phyloP scores from a whole-genome alignment of 2,888 invertebrate genomes.

The Cylindroiulus punctatus region DNA sequence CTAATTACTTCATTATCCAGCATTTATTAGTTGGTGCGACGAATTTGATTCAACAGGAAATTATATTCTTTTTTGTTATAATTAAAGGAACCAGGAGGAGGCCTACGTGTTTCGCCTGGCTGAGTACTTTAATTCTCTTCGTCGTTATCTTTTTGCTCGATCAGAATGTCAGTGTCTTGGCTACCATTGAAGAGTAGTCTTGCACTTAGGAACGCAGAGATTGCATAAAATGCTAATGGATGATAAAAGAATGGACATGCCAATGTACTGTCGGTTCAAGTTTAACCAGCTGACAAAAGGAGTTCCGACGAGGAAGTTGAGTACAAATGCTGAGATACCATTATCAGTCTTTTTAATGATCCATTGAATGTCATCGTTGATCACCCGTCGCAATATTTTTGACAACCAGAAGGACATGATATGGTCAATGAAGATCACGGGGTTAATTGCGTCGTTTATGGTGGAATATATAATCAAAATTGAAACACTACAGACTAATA shows the following conservation, averaged over 20 bases:
- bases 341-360: neutral
- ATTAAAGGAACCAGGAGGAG: neutral
- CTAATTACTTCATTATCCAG: slow-evolving; percentile 33
- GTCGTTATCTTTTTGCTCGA: neutral
- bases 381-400: neutral
- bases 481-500: neutral
- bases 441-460: neutral
- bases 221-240: neutral
- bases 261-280: neutral
- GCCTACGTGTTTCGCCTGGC: slow-evolving; percentile 1
- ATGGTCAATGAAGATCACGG: neutral
- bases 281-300: neutral
- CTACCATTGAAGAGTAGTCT: neutral
- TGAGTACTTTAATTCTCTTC: neutral
- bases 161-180: neutral
- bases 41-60: slow-evolving; percentile 22
- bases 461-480: neutral
- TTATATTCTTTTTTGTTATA: neutral
- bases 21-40: slow-evolving; percentile 13
- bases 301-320: neutral
- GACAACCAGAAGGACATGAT: neutral
- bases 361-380: neutral
- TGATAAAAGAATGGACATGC: neutral
- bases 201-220: neutral
- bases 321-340: neutral